Evolutionary conservation across 2,797 vertebrate species (phyloP), one percentile per base, ranked within the genome.

Genomic region (Falco biarmicus): DNA sequence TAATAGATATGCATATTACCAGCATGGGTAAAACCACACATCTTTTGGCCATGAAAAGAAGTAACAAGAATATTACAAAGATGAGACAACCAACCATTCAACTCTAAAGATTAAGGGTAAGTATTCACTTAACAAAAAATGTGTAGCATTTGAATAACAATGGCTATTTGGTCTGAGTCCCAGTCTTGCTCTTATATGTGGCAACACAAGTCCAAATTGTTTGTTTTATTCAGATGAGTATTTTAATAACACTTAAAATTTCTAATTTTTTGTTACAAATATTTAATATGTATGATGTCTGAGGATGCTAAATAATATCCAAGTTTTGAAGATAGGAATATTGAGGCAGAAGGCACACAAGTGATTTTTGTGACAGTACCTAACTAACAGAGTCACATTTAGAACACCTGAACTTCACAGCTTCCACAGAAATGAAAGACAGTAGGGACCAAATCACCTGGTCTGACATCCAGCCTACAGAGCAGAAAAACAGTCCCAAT

Each of bases 261-360:
- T 13, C 3, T 16, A 4, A n/a, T 73, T 34, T 32, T 78, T 31
- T 56, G 12, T 9, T 1, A 25, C 7, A 64, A 29, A 34, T 41
- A 69, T n/a, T 84, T 73, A 37, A 12, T 59, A 69, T 25, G 10
- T 9, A 26, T 29, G 22, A 59, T 57, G 26, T 63, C 32, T 86
- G 63, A 92, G 41, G 68, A 39, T 90, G 59, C 24, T 60, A 77
- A 86, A 80, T 28, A 54, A 41, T 9, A 91, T 5, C 37, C 41
- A 57, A 9, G 17, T 39, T 82, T 77, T 84, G 19, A 57, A 90
- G 60, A 34, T 15, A n/a, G 22, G 51, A 91, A 65, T 39, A 69
- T 11, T 32, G 45, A 92, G n/a, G 84, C 39, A 71, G 16, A 82
- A 53, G n/a, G 43, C 43, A 50, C 0, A 0, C 0, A 32, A 82